Evolutionary conservation across 2,888 invertebrate species (phyloP).

Genomic region (Polymixis flavicincta): DNA sequence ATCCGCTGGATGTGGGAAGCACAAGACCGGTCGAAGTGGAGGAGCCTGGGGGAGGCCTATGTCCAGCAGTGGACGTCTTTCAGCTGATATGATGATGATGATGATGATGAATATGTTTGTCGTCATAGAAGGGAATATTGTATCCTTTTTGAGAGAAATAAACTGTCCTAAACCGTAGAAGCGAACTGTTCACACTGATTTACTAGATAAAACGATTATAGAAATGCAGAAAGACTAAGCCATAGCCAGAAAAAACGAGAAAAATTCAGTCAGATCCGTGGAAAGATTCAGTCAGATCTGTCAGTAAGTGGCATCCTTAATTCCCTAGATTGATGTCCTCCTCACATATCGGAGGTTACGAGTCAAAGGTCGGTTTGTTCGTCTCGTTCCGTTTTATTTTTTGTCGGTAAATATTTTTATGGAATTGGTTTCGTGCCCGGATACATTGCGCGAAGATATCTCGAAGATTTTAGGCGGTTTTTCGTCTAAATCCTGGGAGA

Average conservation of each 20-base stretch:
- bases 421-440: conserved; percentile 44
- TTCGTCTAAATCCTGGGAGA: conserved; percentile 10
- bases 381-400: conserved; percentile 46
- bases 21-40: too few species aligned
- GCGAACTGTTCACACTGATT: not conserved
- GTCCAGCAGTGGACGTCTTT: too few species aligned
- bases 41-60: too few species aligned
- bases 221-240: not conserved
- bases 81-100: too few species aligned
- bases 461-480: conserved; percentile 3
- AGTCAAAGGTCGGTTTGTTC: conserved; percentile 36
- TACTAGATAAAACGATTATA: not conserved
- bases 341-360: conserved; percentile 36
- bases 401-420: conserved; percentile 55
- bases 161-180: too few species aligned
- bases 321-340: conserved; percentile 43
- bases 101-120: too few species aligned
- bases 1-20: too few species aligned
- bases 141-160: too few species aligned
- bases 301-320: conserved; percentile 35
- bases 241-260: not conserved
- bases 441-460: conserved; percentile 16
- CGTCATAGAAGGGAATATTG: too few species aligned
- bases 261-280: not conserved
- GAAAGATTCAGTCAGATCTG: conserved; percentile 14